Conservation (phyloP, 1,140 invertebrate species). For the Panagrolaimus sp. region DNA sequence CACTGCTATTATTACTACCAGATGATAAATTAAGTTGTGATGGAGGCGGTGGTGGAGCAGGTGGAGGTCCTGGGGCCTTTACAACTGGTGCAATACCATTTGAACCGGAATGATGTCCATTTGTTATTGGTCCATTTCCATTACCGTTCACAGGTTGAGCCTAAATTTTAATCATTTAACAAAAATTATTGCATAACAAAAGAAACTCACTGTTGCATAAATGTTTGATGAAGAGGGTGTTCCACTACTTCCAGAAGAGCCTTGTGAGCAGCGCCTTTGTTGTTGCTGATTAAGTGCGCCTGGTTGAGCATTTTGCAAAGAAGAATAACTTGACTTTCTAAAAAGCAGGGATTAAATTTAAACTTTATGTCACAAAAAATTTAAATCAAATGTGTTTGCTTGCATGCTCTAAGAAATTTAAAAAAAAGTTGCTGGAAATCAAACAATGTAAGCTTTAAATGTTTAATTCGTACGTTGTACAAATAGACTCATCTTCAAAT, state of each 20-base stretch:
- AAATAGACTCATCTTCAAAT: no score
- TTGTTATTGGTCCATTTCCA: not conserved
- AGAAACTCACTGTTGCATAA: slow-evolving; percentile 12
- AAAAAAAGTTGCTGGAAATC: not conserved
- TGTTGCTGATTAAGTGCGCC: slow-evolving; percentile 1
- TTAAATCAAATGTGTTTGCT: no score
- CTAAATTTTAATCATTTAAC: not conserved
- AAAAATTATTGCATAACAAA: no score
- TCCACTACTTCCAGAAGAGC: slow-evolving; percentile 12
- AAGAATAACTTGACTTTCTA: slow-evolving; percentile 11
- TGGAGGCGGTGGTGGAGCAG: not conserved
- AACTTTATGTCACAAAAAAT: no score
- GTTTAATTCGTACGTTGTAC: no score
- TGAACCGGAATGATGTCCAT: not conserved
- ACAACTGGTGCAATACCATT: not conserved
- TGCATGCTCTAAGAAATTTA: not conserved
- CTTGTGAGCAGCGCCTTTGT: slow-evolving; percentile 5
- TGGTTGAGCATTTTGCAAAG: not conserved
- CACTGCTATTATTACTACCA: no score
- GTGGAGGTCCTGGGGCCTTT: not conserved
- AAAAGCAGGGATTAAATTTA: not conserved
- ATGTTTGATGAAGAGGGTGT: slow-evolving; percentile 1
- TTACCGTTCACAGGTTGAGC: not conserved
- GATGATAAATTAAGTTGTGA: not conserved
- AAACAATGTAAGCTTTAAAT: no score